Base-by-base conservation (phyloP, 2,888 invertebrate species). In the Drosophila borealis region DNA sequence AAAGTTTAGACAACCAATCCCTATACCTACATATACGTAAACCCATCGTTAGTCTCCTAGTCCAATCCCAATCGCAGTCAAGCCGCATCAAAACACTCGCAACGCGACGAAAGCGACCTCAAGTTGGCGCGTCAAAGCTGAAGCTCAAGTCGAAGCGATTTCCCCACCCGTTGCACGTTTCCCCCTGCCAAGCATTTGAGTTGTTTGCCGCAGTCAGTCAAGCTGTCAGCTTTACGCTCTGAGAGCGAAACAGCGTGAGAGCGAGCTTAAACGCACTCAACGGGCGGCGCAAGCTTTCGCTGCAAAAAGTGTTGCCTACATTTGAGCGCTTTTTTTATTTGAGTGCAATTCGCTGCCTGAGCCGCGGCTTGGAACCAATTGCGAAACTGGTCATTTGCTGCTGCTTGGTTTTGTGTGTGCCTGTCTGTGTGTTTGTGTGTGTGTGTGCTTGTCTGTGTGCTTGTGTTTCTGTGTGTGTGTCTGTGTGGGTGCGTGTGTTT, bases 11-110 rank as follows among this genome's bases (percentile, higher is more conserved):
- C 53, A 69, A 34, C 50, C 51, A 66, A 63, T 55, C 51, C 66
- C 33, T 25, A 10, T 34, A 19, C 39, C 36, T 46, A 54, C 37
- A 46, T 21, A 10, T 8, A 55, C 10, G 36, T 19, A 42, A 57
- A 39, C 37, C 72, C 54, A 70, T 65, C 46, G 65, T 76, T 70
- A 64, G 73, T 54, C 64, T 59, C 64, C 55, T 45, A 42, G 71
- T 56, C 71, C 74, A 65, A 57, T 54, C 61, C 57, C 61, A 77
- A 67, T 72, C 78, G 51, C 48, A 59, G 57, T 49, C 68, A 71
- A 76, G 60, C 54, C 72, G 46, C 57, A 66, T 61, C 66, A 75
- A 61, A 55, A 55, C 54, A 69, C 50, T 49, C 56, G 61, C 57
- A 75, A 33, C 45, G 41, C 36, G 55, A 49, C 71, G 51, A 63